These are phyloP conservation scores for Sinotaia quadrata DNA, from an alignment of 2,888 invertebrate genomes.

Conservation along the genomic window DNA sequence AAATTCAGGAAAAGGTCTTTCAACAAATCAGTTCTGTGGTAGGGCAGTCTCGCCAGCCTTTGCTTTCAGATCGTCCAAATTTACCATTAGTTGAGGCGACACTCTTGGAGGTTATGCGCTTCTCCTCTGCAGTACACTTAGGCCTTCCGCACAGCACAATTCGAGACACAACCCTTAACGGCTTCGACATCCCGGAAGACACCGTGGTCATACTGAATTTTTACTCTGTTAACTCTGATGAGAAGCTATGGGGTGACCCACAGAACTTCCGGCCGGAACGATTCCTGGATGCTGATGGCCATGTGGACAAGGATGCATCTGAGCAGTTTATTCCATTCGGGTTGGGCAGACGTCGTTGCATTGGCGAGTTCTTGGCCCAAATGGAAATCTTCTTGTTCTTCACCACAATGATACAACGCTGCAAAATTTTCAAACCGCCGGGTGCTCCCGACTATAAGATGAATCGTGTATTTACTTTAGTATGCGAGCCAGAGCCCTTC, in stretches of 20 bases:
- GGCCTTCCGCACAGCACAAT: slow-evolving; percentile 15
- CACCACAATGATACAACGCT: slow-evolving; percentile 8
- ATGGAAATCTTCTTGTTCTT: slow-evolving; percentile 22
- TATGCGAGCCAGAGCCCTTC: neutral
- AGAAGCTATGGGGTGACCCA: slow-evolving; percentile 32
- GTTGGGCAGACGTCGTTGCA: slow-evolving; percentile 24
- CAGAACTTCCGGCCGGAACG: slow-evolving; percentile 36
- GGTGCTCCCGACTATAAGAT: neutral
- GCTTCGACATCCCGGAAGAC: slow-evolving; percentile 31
- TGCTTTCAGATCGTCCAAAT: slow-evolving; percentile 38
- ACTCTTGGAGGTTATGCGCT: slow-evolving; percentile 7
- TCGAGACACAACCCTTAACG: slow-evolving; percentile 21
- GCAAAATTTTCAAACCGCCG: neutral
- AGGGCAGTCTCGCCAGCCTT: slow-evolving; percentile 48
- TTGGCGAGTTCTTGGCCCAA: slow-evolving; percentile 20
- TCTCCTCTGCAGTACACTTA: neutral
- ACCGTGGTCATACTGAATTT: slow-evolving; percentile 24
- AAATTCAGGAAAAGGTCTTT: slow-evolving; percentile 56
- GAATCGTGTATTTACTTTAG: neutral
- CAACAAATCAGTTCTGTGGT: slow-evolving; percentile 51
- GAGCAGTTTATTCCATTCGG: slow-evolving; percentile 27
- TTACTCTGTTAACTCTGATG: slow-evolving; percentile 25
- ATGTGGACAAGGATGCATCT: slow-evolving; percentile 12
- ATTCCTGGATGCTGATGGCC: slow-evolving; percentile 19
- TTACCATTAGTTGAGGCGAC: slow-evolving; percentile 7